Percentiles rank a stretch among this genome's conserved stretches.
phyloP scores from a whole-genome alignment of 2,113 vertebrate genomes.

The Guaruba guarouba region DNA sequence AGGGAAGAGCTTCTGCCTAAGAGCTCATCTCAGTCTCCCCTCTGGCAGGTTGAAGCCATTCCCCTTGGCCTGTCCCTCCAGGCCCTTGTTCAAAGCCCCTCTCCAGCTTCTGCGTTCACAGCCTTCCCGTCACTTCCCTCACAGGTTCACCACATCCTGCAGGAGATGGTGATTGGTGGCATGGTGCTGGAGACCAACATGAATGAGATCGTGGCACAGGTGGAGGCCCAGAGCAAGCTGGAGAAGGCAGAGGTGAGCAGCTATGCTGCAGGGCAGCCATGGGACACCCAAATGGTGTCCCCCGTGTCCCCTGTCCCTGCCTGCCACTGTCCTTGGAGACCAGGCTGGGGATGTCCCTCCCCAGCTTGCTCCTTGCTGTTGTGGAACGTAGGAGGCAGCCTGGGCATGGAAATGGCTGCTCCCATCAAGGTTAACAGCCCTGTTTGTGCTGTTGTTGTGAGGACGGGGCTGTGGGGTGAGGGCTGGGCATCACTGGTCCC shows the following conservation, averaged over 20 bases:
- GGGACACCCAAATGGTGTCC: background rate
- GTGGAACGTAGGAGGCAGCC: background rate
- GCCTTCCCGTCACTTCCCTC: background rate
- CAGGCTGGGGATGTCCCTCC: background rate
- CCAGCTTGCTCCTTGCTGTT: background rate
- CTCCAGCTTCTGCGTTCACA: background rate
- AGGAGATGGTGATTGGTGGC: conserved; percentile 93
- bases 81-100: background rate
- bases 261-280: accelerated
- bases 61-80: background rate
- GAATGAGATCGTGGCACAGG: conserved; percentile 92
- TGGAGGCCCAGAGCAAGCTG: conserved; percentile 90
- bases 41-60: background rate
- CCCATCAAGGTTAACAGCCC: background rate
- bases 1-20: too few species aligned
- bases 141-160: conserved; percentile 79
- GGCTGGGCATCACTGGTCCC: background rate
- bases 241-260: conserved; percentile 90
- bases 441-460: accelerated
- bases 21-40: background rate
- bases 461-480: background rate
- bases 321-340: accelerated
- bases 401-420: accelerated
- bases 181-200: conserved; percentile 98
- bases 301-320: background rate